Base-by-base conservation (phyloP, 2,888 invertebrate species). In the Lasiommata megera region DNA sequence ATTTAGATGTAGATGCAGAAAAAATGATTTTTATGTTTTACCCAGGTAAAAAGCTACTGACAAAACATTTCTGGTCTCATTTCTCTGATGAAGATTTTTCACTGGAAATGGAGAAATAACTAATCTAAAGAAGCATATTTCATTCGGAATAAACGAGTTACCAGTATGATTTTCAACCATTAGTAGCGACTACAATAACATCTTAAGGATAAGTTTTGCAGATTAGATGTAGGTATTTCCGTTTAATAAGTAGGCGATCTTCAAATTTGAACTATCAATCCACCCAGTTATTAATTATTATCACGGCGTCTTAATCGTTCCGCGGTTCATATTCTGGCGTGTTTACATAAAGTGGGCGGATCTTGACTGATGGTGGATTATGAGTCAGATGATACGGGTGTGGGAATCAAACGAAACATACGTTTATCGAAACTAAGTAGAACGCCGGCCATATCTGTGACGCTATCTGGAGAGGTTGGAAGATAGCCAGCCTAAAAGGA, bases 351-450 rank as follows among this genome's bases (percentile, higher is more conserved):
- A 82, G 83, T 84, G 79, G 85, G 85, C 80, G 85, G 79, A 43
- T 53, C 46, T 31, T 52, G 51, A 54, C 40, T 44, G 56, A 79
- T 80, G 73, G 74, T 79, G 77, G 82, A 80, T 83, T 74, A 77
- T 84, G 83, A 84, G 73, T 83, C 82, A 84, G 80, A 79, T 77
- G 79, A 78, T 80, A 79, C 73, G 81, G 79, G 77, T 83, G 82
- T 84, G 84, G 80, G 86, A 84, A 85, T 79, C 29, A 16, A 46
- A 40, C n/a, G 23, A 54, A 57, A 77, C 72, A 73, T 18, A 55
- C 54, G 52, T 60, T 64, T 58, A 62, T 64, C 64, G 37, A 51
- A 58, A 47, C 58, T 58, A 50, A 57, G 52, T 59, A 48, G 54
- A 58, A 65, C 54, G 53, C 50, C 40, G 50, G 37, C 76, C 78